Percentiles rank a stretch among this genome's conserved stretches.
Conservation (phyloP, 2,888 invertebrate genomes). For the Melanotus villosus region DNA sequence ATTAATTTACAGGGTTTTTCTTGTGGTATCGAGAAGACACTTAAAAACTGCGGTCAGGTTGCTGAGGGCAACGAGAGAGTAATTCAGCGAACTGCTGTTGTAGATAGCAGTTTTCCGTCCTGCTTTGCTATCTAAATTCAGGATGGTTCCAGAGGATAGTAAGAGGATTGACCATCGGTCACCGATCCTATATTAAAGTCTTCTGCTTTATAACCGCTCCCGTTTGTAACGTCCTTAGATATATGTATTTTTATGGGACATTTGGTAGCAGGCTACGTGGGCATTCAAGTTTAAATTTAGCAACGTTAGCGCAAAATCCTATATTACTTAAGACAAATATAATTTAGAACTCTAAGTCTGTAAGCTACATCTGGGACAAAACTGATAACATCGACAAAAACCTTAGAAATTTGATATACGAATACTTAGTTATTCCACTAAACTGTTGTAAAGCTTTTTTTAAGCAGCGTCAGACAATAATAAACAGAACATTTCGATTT, state of each 20-base stretch:
- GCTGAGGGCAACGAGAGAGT: neutral
- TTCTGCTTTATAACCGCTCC: slow-evolving; percentile 14
- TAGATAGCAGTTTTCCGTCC: slow-evolving; percentile 11
- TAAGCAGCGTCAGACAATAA: too few species aligned
- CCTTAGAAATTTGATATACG: too few species aligned
- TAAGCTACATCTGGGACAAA: neutral
- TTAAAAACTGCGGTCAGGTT: neutral
- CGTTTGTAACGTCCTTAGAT: slow-evolving; percentile 17
- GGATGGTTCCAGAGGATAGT: slow-evolving; percentile 13
- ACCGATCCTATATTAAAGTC: slow-evolving; percentile 19
- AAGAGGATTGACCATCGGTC: slow-evolving; percentile 26
- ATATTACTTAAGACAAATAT: neutral
- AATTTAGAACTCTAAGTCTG: neutral
- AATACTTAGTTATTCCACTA: too few species aligned
- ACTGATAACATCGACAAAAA: too few species aligned
- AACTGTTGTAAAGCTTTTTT: too few species aligned
- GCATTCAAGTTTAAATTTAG: neutral
- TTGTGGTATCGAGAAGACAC: neutral
- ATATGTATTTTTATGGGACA: slow-evolving; percentile 18
- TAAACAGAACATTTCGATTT: too few species aligned
- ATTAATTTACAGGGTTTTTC: neutral
- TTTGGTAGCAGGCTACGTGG: neutral
- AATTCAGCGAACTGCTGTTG: neutral
- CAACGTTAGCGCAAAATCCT: neutral
- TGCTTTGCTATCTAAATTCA: slow-evolving; percentile 23